Percentiles rank a stretch among this genome's conserved stretches.
phyloP scores from a whole-genome alignment of 2,888 invertebrate genomes.

The Hemithea aestivaria region DNA sequence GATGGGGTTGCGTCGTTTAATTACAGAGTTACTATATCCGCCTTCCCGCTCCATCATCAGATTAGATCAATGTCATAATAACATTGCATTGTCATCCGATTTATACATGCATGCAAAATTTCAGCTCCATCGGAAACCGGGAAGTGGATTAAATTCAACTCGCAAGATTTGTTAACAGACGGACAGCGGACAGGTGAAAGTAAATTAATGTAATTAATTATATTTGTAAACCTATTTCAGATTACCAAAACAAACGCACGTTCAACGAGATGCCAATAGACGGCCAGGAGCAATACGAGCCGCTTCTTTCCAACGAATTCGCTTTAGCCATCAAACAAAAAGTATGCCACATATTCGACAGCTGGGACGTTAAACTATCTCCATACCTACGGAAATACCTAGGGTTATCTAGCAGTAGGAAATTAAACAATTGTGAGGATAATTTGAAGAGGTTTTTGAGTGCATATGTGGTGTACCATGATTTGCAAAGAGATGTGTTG shows the following conservation, averaged over 20 bases:
- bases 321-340: slow-evolving; percentile 81
- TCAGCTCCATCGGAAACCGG: too few species aligned
- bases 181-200: too few species aligned
- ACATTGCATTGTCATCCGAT: too few species aligned
- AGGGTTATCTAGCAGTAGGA: slow-evolving; percentile 56
- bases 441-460: slow-evolving; percentile 63
- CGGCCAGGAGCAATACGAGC: slow-evolving; percentile 53
- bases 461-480: slow-evolving; percentile 78
- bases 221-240: slow-evolving; percentile 16
- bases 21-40: too few species aligned
- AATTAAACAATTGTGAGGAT: slow-evolving; percentile 44
- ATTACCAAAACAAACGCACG: slow-evolving; percentile 46
- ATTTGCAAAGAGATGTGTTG: slow-evolving; percentile 69
- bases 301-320: slow-evolving; percentile 80
- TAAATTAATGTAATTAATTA: too few species aligned
- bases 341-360: slow-evolving; percentile 72
- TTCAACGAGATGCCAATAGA: slow-evolving; percentile 54
- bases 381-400: slow-evolving; percentile 73
- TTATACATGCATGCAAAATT: too few species aligned
- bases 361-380: slow-evolving; percentile 71
- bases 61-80: too few species aligned
- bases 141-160: too few species aligned
- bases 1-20: too few species aligned
- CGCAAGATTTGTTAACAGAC: too few species aligned
- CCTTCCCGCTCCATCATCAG: too few species aligned